These are phyloP conservation scores for Protobothrops mucrosquamatus DNA, from an alignment of 2,113 vertebrate species.

Conservation along the genomic window DNA sequence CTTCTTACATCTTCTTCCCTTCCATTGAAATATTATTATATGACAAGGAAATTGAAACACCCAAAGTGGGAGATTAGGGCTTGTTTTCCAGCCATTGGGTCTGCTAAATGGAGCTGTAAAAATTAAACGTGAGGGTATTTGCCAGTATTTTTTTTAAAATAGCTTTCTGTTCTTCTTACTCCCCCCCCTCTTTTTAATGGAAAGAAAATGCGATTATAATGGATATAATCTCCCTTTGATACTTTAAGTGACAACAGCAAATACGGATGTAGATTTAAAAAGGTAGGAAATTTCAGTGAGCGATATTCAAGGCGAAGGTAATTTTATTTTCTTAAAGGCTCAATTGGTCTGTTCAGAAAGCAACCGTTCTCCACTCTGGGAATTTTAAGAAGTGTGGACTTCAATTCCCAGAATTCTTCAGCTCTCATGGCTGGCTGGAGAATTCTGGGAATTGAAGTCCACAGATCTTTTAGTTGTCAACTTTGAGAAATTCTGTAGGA, in stretches of 20 bases:
- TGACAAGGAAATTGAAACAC: not conserved
- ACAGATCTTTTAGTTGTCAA: not conserved
- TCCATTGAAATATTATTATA: not conserved
- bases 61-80: constrained; percentile 1
- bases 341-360: not conserved
- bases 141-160: constrained; percentile 15
- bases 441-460: too few relatives aligned
- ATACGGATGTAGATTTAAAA: constrained; percentile 16
- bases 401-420: too few relatives aligned
- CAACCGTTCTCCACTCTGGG: not conserved
- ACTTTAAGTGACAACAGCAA: constrained; percentile 29
- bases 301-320: fast-evolving
- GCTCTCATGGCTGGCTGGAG: too few relatives aligned
- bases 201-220: constrained; percentile 47
- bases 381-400: too few relatives aligned
- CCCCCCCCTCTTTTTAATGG: constrained; percentile 19
- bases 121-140: constrained; percentile 45
- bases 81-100: constrained; percentile 45
- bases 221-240: constrained; percentile 28
- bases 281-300: constrained; percentile 22
- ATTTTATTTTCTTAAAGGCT: too few relatives aligned
- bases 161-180: not conserved
- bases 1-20: not conserved
- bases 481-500: not conserved
- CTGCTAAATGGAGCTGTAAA: constrained; percentile 40